Conservation (phyloP, 2,797 vertebrate genomes). For the Schizopygopsis malacanthus region DNA sequence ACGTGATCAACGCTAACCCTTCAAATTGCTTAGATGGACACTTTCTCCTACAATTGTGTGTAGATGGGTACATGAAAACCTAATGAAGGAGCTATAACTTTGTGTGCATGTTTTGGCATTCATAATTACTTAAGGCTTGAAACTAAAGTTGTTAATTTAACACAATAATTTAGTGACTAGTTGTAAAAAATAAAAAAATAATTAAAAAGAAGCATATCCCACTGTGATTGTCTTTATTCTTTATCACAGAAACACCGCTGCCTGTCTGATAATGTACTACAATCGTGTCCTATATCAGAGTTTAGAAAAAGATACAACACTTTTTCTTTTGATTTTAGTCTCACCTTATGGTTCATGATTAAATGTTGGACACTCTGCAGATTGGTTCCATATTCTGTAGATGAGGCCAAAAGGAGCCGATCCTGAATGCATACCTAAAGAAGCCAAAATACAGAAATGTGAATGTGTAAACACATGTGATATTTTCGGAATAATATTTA, state of each 20-base stretch:
- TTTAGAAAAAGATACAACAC: neutral
- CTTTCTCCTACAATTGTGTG: neutral
- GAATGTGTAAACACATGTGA: neutral
- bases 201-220: neutral
- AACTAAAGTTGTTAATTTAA: neutral
- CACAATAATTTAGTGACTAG: neutral
- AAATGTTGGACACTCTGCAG: conserved; percentile 89
- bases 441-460: conserved; percentile 27
- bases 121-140: neutral
- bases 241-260: neutral
- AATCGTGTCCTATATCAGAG: neutral
- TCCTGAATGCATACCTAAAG: conserved; percentile 91
- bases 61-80: neutral
- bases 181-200: neutral
- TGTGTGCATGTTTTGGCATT: neutral
- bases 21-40: neutral
- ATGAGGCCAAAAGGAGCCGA: conserved; percentile 85
- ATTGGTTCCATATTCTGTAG: conserved; percentile 90
- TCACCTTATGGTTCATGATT: conserved; percentile 92
- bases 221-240: neutral
- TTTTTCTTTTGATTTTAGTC: neutral
- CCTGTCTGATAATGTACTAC: neutral
- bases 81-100: neutral
- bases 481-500: neutral
- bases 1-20: neutral